Evolutionary conservation across 2,113 vertebrate species (phyloP), one percentile per base, ranked within the genome.

Genomic region (Xiphophorus hellerii): DNA sequence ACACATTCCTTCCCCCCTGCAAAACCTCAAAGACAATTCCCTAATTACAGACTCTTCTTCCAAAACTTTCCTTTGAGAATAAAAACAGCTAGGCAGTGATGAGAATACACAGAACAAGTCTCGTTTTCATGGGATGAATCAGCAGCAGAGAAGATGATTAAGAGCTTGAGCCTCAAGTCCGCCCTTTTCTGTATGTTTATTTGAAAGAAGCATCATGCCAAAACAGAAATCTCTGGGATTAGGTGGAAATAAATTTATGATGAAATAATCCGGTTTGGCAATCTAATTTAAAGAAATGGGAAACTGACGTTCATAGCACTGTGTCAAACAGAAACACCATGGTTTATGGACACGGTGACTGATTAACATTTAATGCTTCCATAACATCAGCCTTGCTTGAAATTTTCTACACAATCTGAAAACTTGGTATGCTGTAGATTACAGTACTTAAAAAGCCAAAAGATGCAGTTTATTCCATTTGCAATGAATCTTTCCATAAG

Each of bases 221-320:
- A 71, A 71, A 66, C 74, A 71, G 54, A 86, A 87, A 92, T 20
- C 44, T 48, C 17, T 17, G 17, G 44, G 44, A 48, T 93, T 90
- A 90, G 80, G 82, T 73, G 74, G 73, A 80, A 88, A 93, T 90
- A 89, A 90, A 89, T 76, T 81, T 71, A 74, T 86, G 86, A 89
- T 92, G 84, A 86, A 85, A 87, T 89, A 87, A 89, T 89, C 76
- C 73, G 42, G 74, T 87, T 81, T 81, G 88, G 79, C 84, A 87
- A 92, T 87, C 82, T 77, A 70, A 37, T 76, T 86, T 79, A 37
- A 71, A 76, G 73, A 67, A 73, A 86, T 62, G 67, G 44, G 44
- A 48, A 48, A 5, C 5, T 20, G 44, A 87, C 66, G 84, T 93
- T 90, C 87, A 86, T 84, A 88, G 85, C 76, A 67, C 60, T 83